Percentiles rank a stretch among this genome's conserved stretches.
phyloP scores from a whole-genome alignment of 30 jellyfish, hydroid and myxozoan genomes.

The Sanderia malayensis region DNA sequence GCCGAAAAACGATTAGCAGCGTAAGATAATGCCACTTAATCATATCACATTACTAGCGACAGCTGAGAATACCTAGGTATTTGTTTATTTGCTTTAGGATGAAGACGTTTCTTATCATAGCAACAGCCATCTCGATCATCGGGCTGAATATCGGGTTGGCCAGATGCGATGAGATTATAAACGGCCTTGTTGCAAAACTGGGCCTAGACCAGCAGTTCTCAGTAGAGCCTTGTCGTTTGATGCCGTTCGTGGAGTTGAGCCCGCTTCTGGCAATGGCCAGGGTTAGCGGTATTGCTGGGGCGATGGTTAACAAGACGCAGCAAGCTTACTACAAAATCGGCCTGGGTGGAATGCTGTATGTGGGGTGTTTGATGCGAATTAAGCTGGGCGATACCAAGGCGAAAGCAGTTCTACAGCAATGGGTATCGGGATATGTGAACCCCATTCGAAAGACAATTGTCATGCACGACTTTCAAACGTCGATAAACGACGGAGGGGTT shows the following conservation, averaged over 20 bases:
- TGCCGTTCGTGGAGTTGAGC: conserved; percentile 46
- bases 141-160: background rate
- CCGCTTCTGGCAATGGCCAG: conserved; percentile 27
- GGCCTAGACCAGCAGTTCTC: background rate
- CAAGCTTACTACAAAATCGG: conserved; percentile 29
- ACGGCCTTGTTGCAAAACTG: background rate
- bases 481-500: conserved; percentile 13
- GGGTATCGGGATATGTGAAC: conserved; percentile 40
- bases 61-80: no score
- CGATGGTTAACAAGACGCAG: background rate
- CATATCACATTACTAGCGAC: no score
- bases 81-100: no score
- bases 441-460: background rate
- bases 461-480: conserved; percentile 1
- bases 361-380: conserved; percentile 15
- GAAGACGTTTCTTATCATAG: background rate
- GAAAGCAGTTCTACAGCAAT: conserved; percentile 10
- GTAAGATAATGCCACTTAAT: no score
- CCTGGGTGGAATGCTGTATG: conserved; percentile 30
- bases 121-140: background rate
- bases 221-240: conserved; percentile 18
- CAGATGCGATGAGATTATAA: background rate
- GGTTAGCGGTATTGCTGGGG: background rate
- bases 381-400: conserved; percentile 13
- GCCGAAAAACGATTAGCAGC: no score